Percentiles rank a stretch among this genome's conserved stretches.
Conservation (phyloP, 2,797 vertebrate genomes). For the Enteromius viviparus region DNA sequence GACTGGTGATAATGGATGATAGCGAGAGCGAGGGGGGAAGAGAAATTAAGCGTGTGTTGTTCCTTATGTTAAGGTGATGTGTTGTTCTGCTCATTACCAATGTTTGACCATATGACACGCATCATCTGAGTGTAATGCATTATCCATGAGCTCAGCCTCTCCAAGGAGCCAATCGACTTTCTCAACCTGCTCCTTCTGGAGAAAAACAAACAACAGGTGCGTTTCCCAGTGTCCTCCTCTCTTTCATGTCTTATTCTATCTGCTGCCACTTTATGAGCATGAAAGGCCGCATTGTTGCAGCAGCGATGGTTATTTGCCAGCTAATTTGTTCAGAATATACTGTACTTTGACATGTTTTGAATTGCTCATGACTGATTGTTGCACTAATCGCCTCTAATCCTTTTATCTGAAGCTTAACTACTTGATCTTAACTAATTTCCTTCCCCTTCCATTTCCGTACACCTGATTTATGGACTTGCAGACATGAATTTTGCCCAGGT, state of each 20-base stretch:
- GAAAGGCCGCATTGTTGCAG: not conserved
- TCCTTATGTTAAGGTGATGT: slow-evolving; percentile 53
- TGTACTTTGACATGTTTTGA: slow-evolving; percentile 1
- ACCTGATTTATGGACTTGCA: slow-evolving; percentile 31
- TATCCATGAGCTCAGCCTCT: slow-evolving; percentile 57
- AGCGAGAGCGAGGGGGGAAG: not conserved
- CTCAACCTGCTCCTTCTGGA: slow-evolving; percentile 61
- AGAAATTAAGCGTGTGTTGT: slow-evolving; percentile 36
- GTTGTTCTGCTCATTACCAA: slow-evolving; percentile 55
- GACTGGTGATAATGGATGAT: slow-evolving; percentile 9
- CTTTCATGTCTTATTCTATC: slow-evolving; percentile 58
- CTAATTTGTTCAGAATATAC: not conserved
- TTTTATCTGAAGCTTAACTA: slow-evolving; percentile 26
- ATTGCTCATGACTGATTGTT: slow-evolving; percentile 3
- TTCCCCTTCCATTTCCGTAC: slow-evolving; percentile 31
- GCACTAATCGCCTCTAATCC: not conserved
- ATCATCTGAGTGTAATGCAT: slow-evolving; percentile 55
- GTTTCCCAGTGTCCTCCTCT: slow-evolving; percentile 39
- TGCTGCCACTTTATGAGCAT: not conserved
- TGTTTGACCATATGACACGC: slow-evolving; percentile 49
- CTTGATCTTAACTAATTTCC: slow-evolving; percentile 34
- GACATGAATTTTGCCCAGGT: slow-evolving; percentile 29
- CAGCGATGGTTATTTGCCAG: not conserved
- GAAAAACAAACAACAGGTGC: slow-evolving; percentile 61
- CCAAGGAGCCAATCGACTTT: slow-evolving; percentile 50